Evolutionary conservation across 2,888 invertebrate genomes (phyloP).

Genomic region (Leptarthrus brevirostris): DNA sequence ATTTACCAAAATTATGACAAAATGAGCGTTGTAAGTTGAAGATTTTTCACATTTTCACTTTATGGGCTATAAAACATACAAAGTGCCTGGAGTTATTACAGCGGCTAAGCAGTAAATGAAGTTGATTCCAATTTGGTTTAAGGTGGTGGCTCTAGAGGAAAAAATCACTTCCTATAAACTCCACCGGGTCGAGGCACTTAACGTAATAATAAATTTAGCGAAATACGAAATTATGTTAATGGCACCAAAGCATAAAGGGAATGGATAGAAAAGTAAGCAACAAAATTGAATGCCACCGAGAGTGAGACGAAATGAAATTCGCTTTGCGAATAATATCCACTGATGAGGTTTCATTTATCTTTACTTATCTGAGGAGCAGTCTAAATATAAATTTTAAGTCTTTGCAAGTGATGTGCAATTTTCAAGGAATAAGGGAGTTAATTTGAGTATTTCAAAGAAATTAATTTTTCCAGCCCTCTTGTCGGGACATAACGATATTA

Average conservation of each 20-base stretch:
- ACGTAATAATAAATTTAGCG: conserved; percentile 40
- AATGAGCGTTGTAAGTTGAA: conserved; percentile 27
- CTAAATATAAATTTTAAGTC: conserved; percentile 45
- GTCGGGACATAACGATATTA: neutral
- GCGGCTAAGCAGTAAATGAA: conserved; percentile 1
- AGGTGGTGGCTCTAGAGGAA: conserved; percentile 12
- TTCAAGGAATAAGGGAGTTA: conserved; percentile 14
- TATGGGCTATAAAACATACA: conserved; percentile 29
- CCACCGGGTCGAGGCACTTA: conserved; percentile 19
- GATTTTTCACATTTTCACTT: conserved; percentile 29
- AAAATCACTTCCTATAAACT: conserved; percentile 24
- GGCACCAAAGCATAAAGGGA: neutral
- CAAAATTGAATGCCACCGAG: neutral
- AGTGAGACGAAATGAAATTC: conserved; percentile 23
- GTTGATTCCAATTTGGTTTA: conserved; percentile 32
- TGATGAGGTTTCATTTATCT: conserved; percentile 47
- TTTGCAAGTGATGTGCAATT: conserved; percentile 18
- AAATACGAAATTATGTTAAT: conserved; percentile 45
- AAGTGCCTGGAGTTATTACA: conserved; percentile 19
- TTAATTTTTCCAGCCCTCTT: conserved; percentile 35
- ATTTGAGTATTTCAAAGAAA: conserved; percentile 22
- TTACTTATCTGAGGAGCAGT: conserved; percentile 17
- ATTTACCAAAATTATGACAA: conserved; percentile 21
- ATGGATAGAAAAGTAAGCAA: conserved; percentile 13
- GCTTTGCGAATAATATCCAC: conserved; percentile 44